Evolutionary conservation across 2,888 invertebrate species (phyloP).

Genomic region (Odiellus spinosus): DNA sequence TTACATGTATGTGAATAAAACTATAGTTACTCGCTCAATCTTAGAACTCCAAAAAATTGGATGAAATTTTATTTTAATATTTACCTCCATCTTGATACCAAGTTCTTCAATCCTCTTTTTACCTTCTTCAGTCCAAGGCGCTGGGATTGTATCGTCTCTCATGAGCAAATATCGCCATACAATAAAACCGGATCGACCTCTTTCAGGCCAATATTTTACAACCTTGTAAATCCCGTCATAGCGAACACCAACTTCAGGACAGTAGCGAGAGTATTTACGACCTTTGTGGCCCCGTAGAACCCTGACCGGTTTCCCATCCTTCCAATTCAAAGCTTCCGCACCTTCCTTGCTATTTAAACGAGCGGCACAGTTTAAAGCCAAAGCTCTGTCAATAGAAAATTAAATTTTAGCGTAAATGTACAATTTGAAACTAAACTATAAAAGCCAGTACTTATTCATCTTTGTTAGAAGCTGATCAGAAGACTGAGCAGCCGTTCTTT

Average conservation of each 20-base stretch:
- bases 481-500: constrained; percentile 59
- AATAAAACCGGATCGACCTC: constrained; percentile 54
- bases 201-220: constrained; percentile 62
- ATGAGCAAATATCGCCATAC: constrained; percentile 63
- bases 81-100: constrained; percentile 31
- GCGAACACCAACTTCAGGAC: constrained; percentile 50
- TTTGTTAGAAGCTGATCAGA: constrained; percentile 58
- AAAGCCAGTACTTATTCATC: constrained; percentile 46
- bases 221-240: constrained; percentile 73
- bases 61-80: not conserved
- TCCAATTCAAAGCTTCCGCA: constrained; percentile 54
- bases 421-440: not conserved
- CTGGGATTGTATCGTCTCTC: constrained; percentile 57
- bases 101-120: constrained; percentile 35
- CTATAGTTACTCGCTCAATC: not conserved
- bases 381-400: constrained; percentile 42
- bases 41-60: not conserved
- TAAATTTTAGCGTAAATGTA: no score
- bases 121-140: constrained; percentile 60
- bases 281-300: constrained; percentile 61
- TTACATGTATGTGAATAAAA: no score
- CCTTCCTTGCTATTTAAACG: constrained; percentile 45
- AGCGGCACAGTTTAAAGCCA: constrained; percentile 62
- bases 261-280: constrained; percentile 55
- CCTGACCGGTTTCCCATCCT: constrained; percentile 54